Evolutionary conservation across 2,888 invertebrate species (phyloP).

Genomic region (Euplexia lucipara): DNA sequence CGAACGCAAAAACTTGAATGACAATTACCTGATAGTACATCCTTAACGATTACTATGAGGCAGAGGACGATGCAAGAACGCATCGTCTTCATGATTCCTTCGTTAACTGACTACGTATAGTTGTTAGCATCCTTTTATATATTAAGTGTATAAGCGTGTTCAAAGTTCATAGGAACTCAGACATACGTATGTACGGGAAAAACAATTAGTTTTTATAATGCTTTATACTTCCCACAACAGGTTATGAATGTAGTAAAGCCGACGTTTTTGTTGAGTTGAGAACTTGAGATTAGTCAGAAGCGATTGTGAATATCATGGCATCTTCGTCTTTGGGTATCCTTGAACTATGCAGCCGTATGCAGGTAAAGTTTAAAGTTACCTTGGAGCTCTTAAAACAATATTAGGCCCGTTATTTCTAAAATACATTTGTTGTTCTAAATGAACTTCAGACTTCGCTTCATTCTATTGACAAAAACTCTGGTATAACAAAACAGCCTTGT

Average conservation of each 20-base stretch:
- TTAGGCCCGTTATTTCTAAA: background rate
- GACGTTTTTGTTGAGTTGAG: constrained; percentile 57
- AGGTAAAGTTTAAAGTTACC: constrained; percentile 26
- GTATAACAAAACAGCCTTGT: no score
- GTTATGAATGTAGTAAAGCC: constrained; percentile 59
- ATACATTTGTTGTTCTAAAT: constrained; percentile 12
- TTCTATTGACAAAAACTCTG: background rate
- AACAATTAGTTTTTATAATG: constrained; percentile 73
- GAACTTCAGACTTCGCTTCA: no score
- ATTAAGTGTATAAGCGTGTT: constrained; percentile 77
- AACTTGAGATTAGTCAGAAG: constrained; percentile 66
- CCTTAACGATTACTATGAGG: constrained; percentile 65
- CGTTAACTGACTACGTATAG: constrained; percentile 72
- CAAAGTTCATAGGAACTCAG: constrained; percentile 75
- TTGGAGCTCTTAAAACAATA: constrained; percentile 16
- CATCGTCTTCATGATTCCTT: constrained; percentile 77
- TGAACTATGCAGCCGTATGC: constrained; percentile 49
- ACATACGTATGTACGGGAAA: constrained; percentile 74
- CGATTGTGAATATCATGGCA: constrained; percentile 56
- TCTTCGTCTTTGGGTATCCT: constrained; percentile 49
- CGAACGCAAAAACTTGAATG: constrained; percentile 34
- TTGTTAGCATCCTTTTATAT: constrained; percentile 84
- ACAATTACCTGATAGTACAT: constrained; percentile 73
- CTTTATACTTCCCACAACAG: constrained; percentile 63
- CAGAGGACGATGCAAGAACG: constrained; percentile 72